Evolutionary conservation across 2,888 invertebrate species (phyloP).

Genomic region (Cephus pulcher): DNA sequence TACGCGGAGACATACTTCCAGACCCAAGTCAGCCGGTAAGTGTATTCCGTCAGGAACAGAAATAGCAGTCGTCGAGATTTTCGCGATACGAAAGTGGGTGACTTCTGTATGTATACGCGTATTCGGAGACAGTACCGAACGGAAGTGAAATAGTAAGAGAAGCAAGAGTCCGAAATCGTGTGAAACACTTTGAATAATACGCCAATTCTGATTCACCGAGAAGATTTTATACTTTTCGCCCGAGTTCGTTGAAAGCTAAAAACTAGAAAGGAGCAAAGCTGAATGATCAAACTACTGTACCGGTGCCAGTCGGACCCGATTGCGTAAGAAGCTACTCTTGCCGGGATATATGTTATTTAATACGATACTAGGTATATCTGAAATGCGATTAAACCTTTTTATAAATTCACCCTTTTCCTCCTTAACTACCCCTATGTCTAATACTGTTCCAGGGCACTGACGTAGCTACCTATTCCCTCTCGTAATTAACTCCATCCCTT

Average conservation of each 20-base stretch:
- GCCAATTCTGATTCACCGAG: slow-evolving; percentile 60
- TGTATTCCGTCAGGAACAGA: not conserved
- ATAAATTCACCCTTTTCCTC: not conserved
- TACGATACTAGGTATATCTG: not conserved
- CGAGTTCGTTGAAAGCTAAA: not conserved
- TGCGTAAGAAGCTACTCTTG: not conserved
- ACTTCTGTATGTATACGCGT: not conserved
- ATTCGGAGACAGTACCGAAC: slow-evolving; percentile 1
- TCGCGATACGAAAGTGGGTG: not conserved
- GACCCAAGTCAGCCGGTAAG: not conserved
- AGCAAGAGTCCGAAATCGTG: slow-evolving; percentile 45
- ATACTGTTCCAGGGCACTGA: not conserved
- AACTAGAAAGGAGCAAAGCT: not conserved
- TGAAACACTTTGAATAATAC: slow-evolving; percentile 64
- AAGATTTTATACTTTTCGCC: slow-evolving; percentile 56
- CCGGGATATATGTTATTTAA: not conserved
- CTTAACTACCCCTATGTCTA: not conserved
- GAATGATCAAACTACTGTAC: slow-evolving; percentile 45
- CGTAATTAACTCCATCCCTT: not conserved
- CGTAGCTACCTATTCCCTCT: not conserved
- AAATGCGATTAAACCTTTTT: not conserved
- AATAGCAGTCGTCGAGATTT: not conserved
- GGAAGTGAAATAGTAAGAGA: slow-evolving; percentile 18
- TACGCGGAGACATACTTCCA: not conserved
- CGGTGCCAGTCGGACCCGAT: slow-evolving; percentile 61